Evolutionary conservation across 2,888 invertebrate genomes (phyloP).

Genomic region (Drosophila barbarae): DNA sequence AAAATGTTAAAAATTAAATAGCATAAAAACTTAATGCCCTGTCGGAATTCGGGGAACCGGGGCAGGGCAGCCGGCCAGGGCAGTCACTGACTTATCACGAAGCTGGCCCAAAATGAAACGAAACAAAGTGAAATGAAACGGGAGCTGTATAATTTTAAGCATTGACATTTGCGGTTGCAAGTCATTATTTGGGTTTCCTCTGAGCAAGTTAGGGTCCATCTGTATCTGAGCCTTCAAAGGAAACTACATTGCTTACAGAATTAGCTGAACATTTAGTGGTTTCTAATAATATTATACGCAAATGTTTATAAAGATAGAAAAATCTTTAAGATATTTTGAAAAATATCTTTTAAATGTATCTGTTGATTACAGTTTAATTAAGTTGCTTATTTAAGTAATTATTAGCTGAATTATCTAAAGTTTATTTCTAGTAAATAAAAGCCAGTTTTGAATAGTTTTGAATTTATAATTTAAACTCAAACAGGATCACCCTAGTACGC

Average conservation of each 20-base stretch:
- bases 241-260: background rate
- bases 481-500: constrained; percentile 13
- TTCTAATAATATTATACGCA: background rate
- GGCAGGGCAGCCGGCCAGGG: constrained; percentile 13
- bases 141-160: constrained; percentile 70
- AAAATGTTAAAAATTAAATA: constrained; percentile 67
- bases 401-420: background rate
- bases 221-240: background rate
- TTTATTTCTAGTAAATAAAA: background rate
- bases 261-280: background rate
- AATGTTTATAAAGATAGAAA: background rate
- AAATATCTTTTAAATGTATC: background rate
- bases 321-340: background rate
- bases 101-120: constrained; percentile 19
- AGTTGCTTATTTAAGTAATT: background rate
- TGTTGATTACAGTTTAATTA: background rate
- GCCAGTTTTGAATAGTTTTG: background rate
- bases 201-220: constrained; percentile 17
- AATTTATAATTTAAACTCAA: background rate
- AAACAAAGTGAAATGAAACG: constrained; percentile 41
- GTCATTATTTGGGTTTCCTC: constrained; percentile 63
- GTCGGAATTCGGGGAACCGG: constrained; percentile 56
- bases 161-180: constrained; percentile 72
- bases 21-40: constrained; percentile 72
- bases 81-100: constrained; percentile 16